phyloP scores from a whole-genome alignment of 2,797 vertebrate species.

The Anableps anableps region DNA sequence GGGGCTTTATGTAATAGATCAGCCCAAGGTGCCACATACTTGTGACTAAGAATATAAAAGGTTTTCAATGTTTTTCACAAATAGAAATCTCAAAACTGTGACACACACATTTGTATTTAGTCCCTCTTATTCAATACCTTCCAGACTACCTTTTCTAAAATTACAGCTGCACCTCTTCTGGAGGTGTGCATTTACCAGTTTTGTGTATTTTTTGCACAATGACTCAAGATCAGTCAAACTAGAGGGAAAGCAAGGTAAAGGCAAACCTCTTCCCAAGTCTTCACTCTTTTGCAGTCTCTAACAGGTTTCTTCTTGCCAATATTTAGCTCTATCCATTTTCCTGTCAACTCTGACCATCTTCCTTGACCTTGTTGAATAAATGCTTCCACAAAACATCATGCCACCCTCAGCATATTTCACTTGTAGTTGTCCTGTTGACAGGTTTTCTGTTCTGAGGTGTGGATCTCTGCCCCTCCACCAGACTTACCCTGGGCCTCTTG shows the following conservation, averaged over 20 bases:
- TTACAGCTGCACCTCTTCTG: not conserved
- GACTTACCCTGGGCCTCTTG: not conserved
- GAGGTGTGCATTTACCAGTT: not conserved
- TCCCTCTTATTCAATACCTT: too few species aligned
- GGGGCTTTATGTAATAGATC: not conserved
- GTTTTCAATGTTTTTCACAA: not conserved
- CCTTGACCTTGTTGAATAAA: not conserved
- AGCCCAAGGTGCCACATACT: not conserved
- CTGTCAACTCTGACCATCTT: not conserved
- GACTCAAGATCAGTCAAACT: not conserved
- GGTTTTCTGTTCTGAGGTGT: not conserved
- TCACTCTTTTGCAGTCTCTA: not conserved
- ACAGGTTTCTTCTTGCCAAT: not conserved
- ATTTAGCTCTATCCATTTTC: not conserved
- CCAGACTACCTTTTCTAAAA: not conserved
- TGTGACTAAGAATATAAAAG: not conserved
- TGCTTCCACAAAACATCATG: not conserved
- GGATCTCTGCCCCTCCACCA: not conserved
- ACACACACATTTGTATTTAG: not conserved
- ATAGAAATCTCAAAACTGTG: not conserved
- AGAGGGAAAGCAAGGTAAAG: not conserved
- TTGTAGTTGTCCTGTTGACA: not conserved
- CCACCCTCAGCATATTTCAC: not conserved
- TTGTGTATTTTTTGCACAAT: not conserved
- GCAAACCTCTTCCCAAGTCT: not conserved